Base-by-base conservation (phyloP, 2,888 invertebrate genomes). In the Melikaiella ostensackeni region DNA sequence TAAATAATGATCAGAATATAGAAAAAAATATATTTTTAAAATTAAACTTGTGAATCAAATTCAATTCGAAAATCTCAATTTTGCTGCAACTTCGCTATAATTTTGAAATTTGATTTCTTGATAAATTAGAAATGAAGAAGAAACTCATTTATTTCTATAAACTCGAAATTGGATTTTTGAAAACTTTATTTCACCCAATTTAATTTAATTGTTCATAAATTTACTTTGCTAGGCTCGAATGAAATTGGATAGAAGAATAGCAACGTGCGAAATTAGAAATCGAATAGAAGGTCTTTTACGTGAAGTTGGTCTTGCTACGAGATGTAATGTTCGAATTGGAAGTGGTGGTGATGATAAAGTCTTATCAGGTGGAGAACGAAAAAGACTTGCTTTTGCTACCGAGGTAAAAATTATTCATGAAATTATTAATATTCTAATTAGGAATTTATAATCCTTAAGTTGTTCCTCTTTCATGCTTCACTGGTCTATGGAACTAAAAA, bases 331-430 rank as follows among this genome's bases (percentile, higher is more conserved):
- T 0, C 93, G 95, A 78, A 98, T 99, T 77, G 98, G 98, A 0
- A 94, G 94, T 0, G 92, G 94, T 16, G 95, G 95, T 59, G 94
- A 95, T 27, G 92, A 93, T 75, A 97, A 97, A 90, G 96, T 97
- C 0, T 92, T 99, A 1, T 98, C 98, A 0, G 98, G 98, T 0
- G 99, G 99, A 0, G 99, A 99, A 90, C 95, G 96, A 88, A 98
- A 98, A 88, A 93, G 98, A 76, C 92, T 99, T 27, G 96, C 98
- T 0, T 98, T 99, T 89, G 99, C 98, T 6, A 96, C 97, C 0
- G 98, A 98, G 93, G 97, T 96, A 91, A 76, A 35, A 27, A 19
- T 9, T 6, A 42, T 70, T 27, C 9, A 21, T 35, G 7, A 9
- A 19, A 42, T 66, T 66, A 19, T 66, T 19, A 11, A 46, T 27